These are phyloP conservation scores for Pilophorus perplexus DNA, from an alignment of 2,888 invertebrate genomes.

Conservation along the genomic window DNA sequence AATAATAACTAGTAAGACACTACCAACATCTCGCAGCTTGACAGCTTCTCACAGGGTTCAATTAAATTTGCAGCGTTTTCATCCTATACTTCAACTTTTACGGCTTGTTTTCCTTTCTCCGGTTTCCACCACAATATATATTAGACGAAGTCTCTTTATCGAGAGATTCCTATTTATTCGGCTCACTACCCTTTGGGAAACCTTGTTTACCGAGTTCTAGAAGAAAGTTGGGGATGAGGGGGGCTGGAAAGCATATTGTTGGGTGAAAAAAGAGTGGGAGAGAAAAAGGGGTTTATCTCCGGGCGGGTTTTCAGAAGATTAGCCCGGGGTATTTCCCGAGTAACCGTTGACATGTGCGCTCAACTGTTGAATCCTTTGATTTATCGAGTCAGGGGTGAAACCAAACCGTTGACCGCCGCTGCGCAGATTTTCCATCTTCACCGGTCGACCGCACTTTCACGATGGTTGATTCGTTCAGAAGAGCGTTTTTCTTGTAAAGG, in stretches of 20 bases:
- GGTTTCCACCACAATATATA: no score
- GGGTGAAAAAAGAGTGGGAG: neutral
- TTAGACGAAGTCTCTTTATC: no score
- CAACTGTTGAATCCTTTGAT: conserved; percentile 40
- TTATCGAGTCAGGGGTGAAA: conserved; percentile 23
- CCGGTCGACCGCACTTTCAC: conserved; percentile 18
- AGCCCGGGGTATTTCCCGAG: conserved; percentile 15
- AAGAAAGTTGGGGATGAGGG: neutral
- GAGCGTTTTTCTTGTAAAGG: no score
- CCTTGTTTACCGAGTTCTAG: neutral
- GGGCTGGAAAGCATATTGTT: conserved; percentile 9
- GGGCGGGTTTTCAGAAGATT: conserved; percentile 24
- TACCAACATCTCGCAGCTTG: no score
- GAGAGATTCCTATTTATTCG: no score
- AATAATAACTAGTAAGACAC: no score
- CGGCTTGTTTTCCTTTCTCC: no score
- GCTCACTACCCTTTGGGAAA: no score
- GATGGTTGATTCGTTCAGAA: no score
- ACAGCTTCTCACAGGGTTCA: no score
- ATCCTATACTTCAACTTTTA: no score
- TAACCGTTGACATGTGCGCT: conserved; percentile 35
- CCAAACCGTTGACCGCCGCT: conserved; percentile 22
- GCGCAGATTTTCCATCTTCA: conserved; percentile 24
- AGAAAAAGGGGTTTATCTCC: neutral
- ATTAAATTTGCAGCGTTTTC: no score